phyloP scores from a whole-genome alignment of 2,113 vertebrate species.

The Cryptomyrus ogoouensis region DNA sequence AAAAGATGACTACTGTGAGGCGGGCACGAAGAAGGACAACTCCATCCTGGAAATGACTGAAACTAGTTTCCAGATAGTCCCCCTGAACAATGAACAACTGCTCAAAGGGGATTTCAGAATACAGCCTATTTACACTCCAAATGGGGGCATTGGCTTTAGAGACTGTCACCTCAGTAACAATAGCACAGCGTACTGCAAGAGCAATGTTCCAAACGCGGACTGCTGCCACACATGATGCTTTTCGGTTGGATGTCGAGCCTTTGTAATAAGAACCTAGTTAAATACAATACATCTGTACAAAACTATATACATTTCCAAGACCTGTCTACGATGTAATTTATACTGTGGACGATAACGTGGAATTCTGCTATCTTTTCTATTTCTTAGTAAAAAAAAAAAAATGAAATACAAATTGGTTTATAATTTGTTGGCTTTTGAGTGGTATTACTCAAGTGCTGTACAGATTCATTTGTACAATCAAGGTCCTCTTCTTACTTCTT shows the following conservation, averaged over 20 bases:
- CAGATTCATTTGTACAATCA: constrained; percentile 81
- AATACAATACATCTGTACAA: constrained; percentile 57
- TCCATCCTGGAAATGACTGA: constrained; percentile 99
- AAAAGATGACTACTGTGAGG: constrained; percentile 99
- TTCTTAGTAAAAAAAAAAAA: constrained; percentile 61
- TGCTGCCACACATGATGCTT: constrained; percentile 92
- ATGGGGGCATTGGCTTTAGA: constrained; percentile 91
- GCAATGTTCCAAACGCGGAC: constrained; percentile 91
- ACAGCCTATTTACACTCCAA: constrained; percentile 97
- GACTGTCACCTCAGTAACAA: constrained; percentile 97
- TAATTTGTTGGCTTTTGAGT: constrained; percentile 94
- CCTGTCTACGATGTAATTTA: constrained; percentile 81
- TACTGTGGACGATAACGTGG: constrained; percentile 98
- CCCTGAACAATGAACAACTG: constrained; percentile 98
- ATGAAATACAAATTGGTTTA: constrained; percentile 82
- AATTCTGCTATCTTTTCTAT: constrained; percentile 98
- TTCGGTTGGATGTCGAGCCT: constrained; percentile 37
- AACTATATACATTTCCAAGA: constrained; percentile 65
- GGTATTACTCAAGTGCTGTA: constrained; percentile 87
- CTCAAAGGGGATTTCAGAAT: constrained; percentile 98
- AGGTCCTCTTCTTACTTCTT: constrained; percentile 60
- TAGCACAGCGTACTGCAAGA: constrained; percentile 89
- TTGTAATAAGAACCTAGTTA: constrained; percentile 58
- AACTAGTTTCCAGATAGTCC: constrained; percentile 99
- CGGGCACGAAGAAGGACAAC: constrained; percentile 98